A percentile compares a stretch with the other conserved stretches of the same genome.
Conservation (phyloP, 2,797 vertebrate species). For the Enoplosus armatus region DNA sequence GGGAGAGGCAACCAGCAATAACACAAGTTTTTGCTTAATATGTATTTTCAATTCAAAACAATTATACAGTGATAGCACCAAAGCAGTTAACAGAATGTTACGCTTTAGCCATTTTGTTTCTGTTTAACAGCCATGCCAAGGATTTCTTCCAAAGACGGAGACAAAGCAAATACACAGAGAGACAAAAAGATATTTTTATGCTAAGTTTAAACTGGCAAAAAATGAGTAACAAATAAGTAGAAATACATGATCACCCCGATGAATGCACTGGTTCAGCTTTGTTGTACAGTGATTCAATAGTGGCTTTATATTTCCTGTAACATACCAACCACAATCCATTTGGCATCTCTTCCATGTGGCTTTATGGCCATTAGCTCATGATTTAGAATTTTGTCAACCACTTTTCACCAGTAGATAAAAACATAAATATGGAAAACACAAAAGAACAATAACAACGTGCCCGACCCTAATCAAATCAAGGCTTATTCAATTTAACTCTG, state of each 20-base stretch:
- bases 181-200: conserved; percentile 2
- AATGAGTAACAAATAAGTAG: background rate
- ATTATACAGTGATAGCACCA: conserved; percentile 16
- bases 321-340: conserved; percentile 33
- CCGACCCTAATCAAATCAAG: conserved; percentile 5
- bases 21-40: background rate
- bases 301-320: conserved; percentile 40
- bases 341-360: conserved; percentile 30
- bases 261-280: background rate
- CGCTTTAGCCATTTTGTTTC: conserved; percentile 7
- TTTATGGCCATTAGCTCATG: conserved; percentile 19
- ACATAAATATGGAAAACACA: conserved; percentile 1
- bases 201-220: background rate
- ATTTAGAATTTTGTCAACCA: conserved; percentile 7
- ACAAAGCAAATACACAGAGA: background rate
- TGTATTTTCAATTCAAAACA: conserved; percentile 28
- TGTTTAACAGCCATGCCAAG: conserved; percentile 18
- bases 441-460: conserved; percentile 28
- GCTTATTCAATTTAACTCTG: conserved; percentile 3
- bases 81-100: conserved; percentile 17
- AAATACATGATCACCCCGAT: background rate
- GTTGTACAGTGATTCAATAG: conserved; percentile 12
- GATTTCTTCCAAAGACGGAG: conserved; percentile 4
- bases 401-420: conserved; percentile 17
- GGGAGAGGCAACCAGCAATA: background rate